Conservation (phyloP, 2,797 vertebrate species). For the Sebastolobus alascanus region DNA sequence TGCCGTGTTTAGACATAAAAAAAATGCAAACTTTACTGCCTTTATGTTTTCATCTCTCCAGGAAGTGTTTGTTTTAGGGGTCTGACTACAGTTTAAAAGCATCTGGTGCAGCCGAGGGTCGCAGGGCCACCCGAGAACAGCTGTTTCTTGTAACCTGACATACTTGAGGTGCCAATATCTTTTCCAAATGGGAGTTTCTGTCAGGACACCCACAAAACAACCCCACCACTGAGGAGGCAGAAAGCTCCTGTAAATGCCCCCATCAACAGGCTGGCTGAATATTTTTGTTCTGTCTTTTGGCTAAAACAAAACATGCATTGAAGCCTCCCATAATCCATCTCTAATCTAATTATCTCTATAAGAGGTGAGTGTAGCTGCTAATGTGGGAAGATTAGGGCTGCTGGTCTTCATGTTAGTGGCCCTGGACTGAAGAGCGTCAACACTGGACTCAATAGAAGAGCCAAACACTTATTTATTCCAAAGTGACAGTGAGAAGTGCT, state of each 20-base stretch:
- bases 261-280: not conserved
- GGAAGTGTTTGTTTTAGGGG: conserved; percentile 17
- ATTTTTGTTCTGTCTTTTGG: not conserved
- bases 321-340: conserved; percentile 59
- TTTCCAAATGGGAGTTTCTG: conserved; percentile 82
- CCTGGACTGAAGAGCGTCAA: conserved; percentile 80
- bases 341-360: conserved; percentile 78
- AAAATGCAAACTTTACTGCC: not conserved
- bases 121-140: conserved; percentile 80
- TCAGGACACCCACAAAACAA: conserved; percentile 71
- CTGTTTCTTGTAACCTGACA: conserved; percentile 90
- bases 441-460: conserved; percentile 77
- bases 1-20: not conserved
- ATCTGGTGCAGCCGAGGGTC: conserved; percentile 64
- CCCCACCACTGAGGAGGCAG: conserved; percentile 23
- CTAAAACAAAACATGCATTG: not conserved
- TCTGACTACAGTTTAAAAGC: conserved; percentile 41
- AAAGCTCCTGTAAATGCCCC: not conserved
- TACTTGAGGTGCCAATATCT: conserved; percentile 84
- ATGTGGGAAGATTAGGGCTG: conserved; percentile 79
- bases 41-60: conserved; percentile 16
- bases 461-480: conserved; percentile 82
- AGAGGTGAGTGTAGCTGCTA: conserved; percentile 73
- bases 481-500: conserved; percentile 83
- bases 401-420: conserved; percentile 64